phyloP scores from a whole-genome alignment of 2,888 invertebrate species.

The Platerodrilus igneus region DNA sequence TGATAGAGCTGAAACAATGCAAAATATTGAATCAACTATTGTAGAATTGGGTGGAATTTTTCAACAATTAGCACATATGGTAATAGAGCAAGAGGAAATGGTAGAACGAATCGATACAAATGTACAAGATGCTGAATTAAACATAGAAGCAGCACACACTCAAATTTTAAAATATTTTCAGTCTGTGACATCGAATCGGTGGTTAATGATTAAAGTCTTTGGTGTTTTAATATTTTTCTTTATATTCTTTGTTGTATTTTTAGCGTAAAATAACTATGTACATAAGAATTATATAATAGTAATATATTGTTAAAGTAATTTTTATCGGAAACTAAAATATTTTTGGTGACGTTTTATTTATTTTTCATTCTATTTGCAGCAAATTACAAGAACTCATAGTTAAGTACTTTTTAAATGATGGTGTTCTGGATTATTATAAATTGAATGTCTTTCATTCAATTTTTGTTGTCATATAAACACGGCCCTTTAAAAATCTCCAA shows the following conservation, averaged over 20 bases:
- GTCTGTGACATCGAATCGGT: slow-evolving; percentile 93
- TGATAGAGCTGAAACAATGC: slow-evolving; percentile 95
- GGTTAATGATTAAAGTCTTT: slow-evolving; percentile 99
- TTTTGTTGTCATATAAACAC: too few relatives aligned
- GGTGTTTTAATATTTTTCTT: slow-evolving; percentile 98
- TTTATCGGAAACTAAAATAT: too few relatives aligned
- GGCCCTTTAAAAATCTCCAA: too few relatives aligned
- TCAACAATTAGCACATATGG: slow-evolving; percentile 93
- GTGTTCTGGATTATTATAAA: too few relatives aligned
- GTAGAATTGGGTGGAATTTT: slow-evolving; percentile 99
- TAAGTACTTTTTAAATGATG: too few relatives aligned
- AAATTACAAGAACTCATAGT: too few relatives aligned
- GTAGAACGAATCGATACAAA: slow-evolving; percentile 97
- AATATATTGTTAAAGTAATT: too few relatives aligned
- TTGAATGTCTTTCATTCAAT: too few relatives aligned
- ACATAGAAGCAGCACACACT: slow-evolving; percentile 95
- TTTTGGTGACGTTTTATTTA: too few relatives aligned
- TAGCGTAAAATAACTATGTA: too few relatives aligned
- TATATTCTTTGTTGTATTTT: slow-evolving; percentile 95
- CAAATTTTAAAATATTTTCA: slow-evolving; percentile 98
- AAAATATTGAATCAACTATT: slow-evolving; percentile 97
- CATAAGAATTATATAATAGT: too few relatives aligned
- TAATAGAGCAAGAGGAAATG: slow-evolving; percentile 97
- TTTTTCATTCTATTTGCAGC: too few relatives aligned
- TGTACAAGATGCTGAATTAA: slow-evolving; percentile 90